Evolutionary conservation across 2,888 invertebrate genomes (phyloP).

Genomic region (Cryptosula pallasiana): DNA sequence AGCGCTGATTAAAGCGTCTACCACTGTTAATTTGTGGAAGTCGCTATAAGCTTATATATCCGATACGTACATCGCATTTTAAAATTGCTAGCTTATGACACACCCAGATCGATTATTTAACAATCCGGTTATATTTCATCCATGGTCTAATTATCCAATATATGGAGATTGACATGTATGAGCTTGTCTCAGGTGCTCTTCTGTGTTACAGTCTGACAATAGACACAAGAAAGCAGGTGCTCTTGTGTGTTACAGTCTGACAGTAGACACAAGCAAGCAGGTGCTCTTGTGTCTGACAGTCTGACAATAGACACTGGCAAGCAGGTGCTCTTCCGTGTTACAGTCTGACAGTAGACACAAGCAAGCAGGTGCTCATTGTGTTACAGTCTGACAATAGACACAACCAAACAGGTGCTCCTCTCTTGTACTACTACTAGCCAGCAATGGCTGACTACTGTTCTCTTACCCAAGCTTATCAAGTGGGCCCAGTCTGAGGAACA

Average conservation of each 20-base stretch:
- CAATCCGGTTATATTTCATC: too few relatives aligned
- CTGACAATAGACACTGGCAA: not conserved
- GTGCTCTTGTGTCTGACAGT: not conserved
- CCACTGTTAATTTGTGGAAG: too few relatives aligned
- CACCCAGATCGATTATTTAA: too few relatives aligned
- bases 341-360: too few relatives aligned
- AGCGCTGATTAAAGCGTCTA: too few relatives aligned
- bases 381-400: not conserved
- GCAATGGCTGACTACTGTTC: conserved; percentile 38
- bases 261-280: not conserved
- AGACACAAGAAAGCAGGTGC: not conserved
- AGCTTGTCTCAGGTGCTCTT: too few relatives aligned
- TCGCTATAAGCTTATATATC: too few relatives aligned
- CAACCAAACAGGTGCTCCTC: not conserved
- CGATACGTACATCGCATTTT: too few relatives aligned
- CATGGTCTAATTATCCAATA: too few relatives aligned
- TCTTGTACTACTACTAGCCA: not conserved
- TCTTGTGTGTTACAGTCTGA: not conserved
- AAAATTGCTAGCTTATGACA: too few relatives aligned
- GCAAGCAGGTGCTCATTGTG: too few relatives aligned
- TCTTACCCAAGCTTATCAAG: conserved; percentile 41
- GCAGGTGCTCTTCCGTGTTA: not conserved
- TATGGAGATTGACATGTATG: too few relatives aligned
- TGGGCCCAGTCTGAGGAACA: conserved; percentile 42
- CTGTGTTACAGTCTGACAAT: not conserved